Conservation (phyloP, 2,113 vertebrate genomes). For the Donacobius atricapilla region DNA sequence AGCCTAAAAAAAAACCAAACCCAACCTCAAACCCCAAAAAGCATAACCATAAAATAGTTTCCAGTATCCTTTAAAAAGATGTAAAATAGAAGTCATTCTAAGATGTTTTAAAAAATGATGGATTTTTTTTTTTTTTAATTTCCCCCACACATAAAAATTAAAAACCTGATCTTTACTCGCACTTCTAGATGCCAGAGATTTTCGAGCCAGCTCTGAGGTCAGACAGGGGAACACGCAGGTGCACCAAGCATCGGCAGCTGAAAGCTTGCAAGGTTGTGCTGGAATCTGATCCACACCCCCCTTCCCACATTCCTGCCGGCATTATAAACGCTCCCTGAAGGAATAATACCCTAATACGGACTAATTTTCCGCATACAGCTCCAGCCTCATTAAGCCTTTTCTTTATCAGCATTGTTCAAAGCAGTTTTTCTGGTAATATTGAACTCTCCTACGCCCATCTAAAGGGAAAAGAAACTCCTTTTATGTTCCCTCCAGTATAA, state of each 20-base stretch:
- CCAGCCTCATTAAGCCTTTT: slow-evolving; percentile 54
- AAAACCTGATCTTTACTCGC: slow-evolving; percentile 46
- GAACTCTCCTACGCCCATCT: neutral
- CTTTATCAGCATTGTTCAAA: slow-evolving; percentile 63
- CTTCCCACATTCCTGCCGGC: slow-evolving; percentile 71
- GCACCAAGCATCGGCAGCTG: slow-evolving; percentile 46
- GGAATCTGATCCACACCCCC: slow-evolving; percentile 63
- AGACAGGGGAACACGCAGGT: slow-evolving; percentile 75
- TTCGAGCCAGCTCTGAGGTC: slow-evolving; percentile 66
- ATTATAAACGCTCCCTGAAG: slow-evolving; percentile 71
- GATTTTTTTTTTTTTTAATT: neutral
- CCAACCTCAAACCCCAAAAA: neutral
- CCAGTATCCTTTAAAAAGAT: neutral
- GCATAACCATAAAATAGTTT: neutral
- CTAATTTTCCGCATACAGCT: slow-evolving; percentile 66
- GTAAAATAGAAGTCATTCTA: neutral
- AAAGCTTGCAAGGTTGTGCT: slow-evolving; percentile 46
- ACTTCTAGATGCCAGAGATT: slow-evolving; percentile 71
- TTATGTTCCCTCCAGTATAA: slow-evolving; percentile 33
- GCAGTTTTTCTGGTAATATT: slow-evolving; percentile 27
- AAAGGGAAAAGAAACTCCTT: slow-evolving; percentile 11
- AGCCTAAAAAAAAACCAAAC: neutral
- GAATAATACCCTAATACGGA: slow-evolving; percentile 68
- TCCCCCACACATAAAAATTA: neutral
- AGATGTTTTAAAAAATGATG: neutral